Evolutionary conservation across 2,797 vertebrate species (phyloP).

Genomic region (Anomalospiza imberbis): DNA sequence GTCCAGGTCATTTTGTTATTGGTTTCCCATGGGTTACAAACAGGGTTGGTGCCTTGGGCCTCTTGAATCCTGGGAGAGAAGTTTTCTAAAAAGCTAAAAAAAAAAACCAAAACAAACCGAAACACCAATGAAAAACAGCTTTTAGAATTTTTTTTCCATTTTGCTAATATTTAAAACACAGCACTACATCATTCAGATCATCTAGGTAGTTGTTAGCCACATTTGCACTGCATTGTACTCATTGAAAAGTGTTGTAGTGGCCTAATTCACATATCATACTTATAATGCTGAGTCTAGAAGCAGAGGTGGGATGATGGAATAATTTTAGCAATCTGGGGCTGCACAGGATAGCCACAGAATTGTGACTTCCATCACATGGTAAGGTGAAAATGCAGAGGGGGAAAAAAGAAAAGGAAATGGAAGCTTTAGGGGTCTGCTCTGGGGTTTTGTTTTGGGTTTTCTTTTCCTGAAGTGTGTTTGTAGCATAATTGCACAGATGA

Average conservation of each 20-base stretch:
- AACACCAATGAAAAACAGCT: background rate
- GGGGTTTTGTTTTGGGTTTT: background rate
- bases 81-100: background rate
- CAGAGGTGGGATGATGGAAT: background rate
- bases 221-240: background rate
- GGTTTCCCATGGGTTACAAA: background rate
- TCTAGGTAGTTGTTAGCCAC: background rate
- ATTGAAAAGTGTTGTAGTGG: background rate
- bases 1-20: background rate
- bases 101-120: rapidly evolving
- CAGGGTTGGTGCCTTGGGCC: background rate
- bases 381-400: background rate
- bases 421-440: background rate
- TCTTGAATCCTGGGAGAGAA: background rate
- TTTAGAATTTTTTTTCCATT: rapidly evolving
- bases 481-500: background rate
- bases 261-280: background rate
- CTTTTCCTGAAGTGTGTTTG: background rate
- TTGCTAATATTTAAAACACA: background rate
- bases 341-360: background rate
- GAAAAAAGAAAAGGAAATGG: background rate
- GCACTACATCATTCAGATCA: background rate
- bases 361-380: background rate
- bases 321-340: background rate
- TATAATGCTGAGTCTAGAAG: background rate